Conservation (phyloP, 1,140 invertebrate species). For the Meloidogyne floridensis region DNA sequence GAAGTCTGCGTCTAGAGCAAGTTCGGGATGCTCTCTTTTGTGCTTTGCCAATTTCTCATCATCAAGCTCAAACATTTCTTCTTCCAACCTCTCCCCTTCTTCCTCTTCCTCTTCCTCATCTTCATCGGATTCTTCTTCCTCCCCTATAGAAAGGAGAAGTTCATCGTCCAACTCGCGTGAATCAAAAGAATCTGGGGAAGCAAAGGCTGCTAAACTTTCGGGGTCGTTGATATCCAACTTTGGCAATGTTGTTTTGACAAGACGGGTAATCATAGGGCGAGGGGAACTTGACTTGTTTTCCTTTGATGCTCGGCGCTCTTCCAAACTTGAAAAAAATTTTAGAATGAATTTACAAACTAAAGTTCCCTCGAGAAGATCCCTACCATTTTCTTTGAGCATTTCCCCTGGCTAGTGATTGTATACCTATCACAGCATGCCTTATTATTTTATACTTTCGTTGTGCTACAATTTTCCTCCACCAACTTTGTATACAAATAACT, state of each 20-base stretch:
- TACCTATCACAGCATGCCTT: slow-evolving; percentile 70
- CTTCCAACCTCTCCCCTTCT: slow-evolving; percentile 21
- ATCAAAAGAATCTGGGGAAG: slow-evolving; percentile 28
- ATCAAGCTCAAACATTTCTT: slow-evolving; percentile 46
- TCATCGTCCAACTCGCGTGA: slow-evolving; percentile 27
- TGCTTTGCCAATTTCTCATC: slow-evolving; percentile 9
- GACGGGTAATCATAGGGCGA: not conserved
- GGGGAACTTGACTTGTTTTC: slow-evolving; percentile 15
- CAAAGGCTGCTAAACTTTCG: slow-evolving; percentile 47
- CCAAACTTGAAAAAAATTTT: not conserved
- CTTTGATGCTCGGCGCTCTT: slow-evolving; percentile 14
- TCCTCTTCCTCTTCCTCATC: slow-evolving; percentile 30
- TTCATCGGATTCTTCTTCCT: slow-evolving; percentile 16
- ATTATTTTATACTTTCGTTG: slow-evolving; percentile 75
- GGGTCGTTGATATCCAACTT: slow-evolving; percentile 49
- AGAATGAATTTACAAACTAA: not conserved
- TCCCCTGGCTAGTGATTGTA: slow-evolving; percentile 72
- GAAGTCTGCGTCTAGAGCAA: slow-evolving; percentile 64
- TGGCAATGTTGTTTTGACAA: slow-evolving; percentile 42
- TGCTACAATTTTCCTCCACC: slow-evolving; percentile 75
- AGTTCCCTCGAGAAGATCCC: not conserved
- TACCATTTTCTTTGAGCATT: slow-evolving; percentile 39
- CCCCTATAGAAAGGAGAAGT: slow-evolving; percentile 21
- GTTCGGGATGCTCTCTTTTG: slow-evolving; percentile 32
- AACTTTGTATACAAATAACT: slow-evolving; percentile 77